phyloP scores from a whole-genome alignment of 2,888 invertebrate genomes.

The Noctua comes region DNA sequence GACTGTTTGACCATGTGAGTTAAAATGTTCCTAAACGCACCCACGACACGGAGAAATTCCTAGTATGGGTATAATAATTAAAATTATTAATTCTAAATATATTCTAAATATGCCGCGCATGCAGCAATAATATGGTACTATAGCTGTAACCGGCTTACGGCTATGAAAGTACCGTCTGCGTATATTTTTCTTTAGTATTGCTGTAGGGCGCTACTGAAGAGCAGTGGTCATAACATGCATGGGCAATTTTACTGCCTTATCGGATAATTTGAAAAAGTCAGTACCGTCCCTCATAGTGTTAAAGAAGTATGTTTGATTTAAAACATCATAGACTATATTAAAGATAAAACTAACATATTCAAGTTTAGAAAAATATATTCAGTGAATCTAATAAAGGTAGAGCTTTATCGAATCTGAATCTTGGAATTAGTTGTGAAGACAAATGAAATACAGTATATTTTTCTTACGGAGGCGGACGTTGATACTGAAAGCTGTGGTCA shows the following conservation, averaged over 20 bases:
- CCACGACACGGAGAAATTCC: too few species aligned
- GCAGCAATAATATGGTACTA: too few species aligned
- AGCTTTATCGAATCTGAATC: constrained; percentile 61
- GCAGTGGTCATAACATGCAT: neutral
- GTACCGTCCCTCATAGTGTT: neutral
- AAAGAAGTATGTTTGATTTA: constrained; percentile 60
- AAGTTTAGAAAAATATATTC: constrained; percentile 62
- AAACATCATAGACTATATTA: constrained; percentile 69
- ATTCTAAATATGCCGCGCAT: too few species aligned
- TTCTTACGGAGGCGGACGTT: constrained; percentile 93
- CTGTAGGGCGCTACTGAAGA: neutral
- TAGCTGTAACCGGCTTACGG: neutral
- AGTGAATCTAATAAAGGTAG: constrained; percentile 46
- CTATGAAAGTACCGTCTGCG: neutral
- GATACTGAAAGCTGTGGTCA: constrained; percentile 93
- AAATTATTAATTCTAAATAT: too few species aligned
- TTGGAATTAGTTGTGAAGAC: constrained; percentile 60
- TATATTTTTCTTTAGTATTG: neutral
- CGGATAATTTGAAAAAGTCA: neutral
- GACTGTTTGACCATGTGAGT: too few species aligned
- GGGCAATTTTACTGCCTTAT: neutral
- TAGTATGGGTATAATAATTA: too few species aligned
- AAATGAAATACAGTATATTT: constrained; percentile 86
- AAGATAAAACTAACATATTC: constrained; percentile 61
- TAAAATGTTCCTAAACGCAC: too few species aligned